Conservation (phyloP, 1,140 invertebrate species). For the Bombus ignitus region DNA sequence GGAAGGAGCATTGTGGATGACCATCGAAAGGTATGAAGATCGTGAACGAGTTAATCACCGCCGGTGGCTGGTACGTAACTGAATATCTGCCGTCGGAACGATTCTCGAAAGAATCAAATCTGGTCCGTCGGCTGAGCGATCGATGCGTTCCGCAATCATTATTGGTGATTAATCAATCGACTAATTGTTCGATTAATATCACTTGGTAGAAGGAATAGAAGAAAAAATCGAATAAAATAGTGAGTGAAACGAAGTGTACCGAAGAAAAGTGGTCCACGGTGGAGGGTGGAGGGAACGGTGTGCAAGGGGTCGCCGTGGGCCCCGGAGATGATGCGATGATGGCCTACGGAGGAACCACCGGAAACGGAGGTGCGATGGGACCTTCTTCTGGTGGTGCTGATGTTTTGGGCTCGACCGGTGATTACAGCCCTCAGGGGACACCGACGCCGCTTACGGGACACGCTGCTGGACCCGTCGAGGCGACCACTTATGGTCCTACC, state of each 20-base stretch:
- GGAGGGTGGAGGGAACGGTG: conserved; percentile 75
- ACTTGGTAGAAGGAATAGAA: neutral
- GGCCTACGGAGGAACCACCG: conserved; percentile 79
- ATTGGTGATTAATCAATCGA: no score
- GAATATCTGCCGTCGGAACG: conserved; percentile 40
- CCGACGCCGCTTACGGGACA: conserved; percentile 71
- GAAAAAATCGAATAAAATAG: neutral
- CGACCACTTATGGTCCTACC: conserved; percentile 69
- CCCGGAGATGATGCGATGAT: conserved; percentile 81
- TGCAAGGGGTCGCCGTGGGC: conserved; percentile 70
- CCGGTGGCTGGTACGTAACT: conserved; percentile 4
- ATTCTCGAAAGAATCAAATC: neutral
- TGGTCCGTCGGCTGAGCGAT: conserved; percentile 34
- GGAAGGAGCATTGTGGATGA: conserved; percentile 25
- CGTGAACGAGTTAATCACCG: neutral
- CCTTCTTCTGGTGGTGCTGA: conserved; percentile 66
- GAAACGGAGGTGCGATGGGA: conserved; percentile 70
- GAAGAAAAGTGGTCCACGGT: conserved; percentile 68
- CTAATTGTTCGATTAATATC: neutral
- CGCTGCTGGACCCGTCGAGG: conserved; percentile 63
- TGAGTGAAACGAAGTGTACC: conserved; percentile 51
- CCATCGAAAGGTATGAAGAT: conserved; percentile 40
- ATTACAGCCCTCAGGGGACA: conserved; percentile 80
- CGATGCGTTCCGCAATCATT: neutral
- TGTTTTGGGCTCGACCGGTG: conserved; percentile 69